These are phyloP conservation scores for Euphydryas editha DNA, from an alignment of 2,888 invertebrate genomes.

Conservation along the genomic window DNA sequence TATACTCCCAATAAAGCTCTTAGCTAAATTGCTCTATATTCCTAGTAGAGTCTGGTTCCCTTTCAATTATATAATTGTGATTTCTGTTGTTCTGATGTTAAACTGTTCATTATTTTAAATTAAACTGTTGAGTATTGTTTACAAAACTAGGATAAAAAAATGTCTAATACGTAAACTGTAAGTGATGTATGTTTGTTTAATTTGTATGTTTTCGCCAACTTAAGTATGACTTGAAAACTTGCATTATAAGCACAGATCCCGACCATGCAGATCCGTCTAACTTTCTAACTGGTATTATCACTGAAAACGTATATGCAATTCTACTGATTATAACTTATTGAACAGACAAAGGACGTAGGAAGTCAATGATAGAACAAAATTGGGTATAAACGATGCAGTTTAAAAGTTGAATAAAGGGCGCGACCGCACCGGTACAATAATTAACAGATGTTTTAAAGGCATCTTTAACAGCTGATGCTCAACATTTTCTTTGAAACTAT, in stretches of 20 bases:
- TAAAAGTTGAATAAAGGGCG: no score
- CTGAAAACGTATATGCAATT: not conserved
- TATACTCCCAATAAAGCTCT: not conserved
- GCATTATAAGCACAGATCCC: not conserved
- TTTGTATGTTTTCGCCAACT: no score
- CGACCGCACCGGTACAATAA: not conserved
- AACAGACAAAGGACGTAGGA: not conserved
- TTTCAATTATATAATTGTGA: not conserved
- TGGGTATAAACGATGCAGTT: no score
- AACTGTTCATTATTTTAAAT: no score
- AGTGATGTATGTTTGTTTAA: no score
- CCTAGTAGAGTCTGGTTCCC: not conserved
- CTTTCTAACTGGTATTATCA: not conserved
- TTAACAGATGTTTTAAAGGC: constrained; percentile 8
- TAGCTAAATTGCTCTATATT: not conserved
- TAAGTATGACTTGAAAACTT: no score
- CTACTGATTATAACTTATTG: not conserved
- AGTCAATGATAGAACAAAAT: not conserved
- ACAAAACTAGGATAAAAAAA: no score
- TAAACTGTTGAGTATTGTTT: no score
- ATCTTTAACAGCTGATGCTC: not conserved
- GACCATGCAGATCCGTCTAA: not conserved
- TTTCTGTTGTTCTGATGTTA: not conserved
- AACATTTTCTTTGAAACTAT: not conserved
- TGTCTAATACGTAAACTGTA: no score